Evolutionary conservation across 2,888 invertebrate genomes (phyloP).

Genomic region (Chrysolina haemoptera): DNA sequence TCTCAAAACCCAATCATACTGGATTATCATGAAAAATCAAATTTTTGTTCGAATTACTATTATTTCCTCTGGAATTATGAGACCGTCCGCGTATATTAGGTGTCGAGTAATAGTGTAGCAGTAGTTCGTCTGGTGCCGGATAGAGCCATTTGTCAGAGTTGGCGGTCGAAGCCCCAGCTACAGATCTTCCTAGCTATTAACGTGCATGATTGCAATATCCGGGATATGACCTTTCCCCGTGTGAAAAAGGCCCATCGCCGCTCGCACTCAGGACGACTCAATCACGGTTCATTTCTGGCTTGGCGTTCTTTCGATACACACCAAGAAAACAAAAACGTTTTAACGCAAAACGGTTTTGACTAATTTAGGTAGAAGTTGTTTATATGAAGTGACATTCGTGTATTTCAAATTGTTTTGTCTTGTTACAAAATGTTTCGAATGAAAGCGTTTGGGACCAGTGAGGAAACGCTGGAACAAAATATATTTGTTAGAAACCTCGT

Average conservation of each 20-base stretch:
- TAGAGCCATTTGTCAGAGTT: constrained; percentile 60
- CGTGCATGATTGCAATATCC: constrained; percentile 67
- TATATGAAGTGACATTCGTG: no score
- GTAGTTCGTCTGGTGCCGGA: constrained; percentile 52
- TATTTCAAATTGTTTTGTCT: no score
- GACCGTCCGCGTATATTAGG: constrained; percentile 5
- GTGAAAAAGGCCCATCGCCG: constrained; percentile 22
- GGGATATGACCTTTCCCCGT: constrained; percentile 62
- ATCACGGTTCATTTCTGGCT: constrained; percentile 24
- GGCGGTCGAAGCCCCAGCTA: constrained; percentile 58
- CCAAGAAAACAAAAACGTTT: no score
- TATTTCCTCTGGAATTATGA: not conserved
- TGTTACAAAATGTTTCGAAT: no score
- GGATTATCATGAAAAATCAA: no score
- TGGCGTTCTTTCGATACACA: constrained; percentile 5
- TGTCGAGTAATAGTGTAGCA: constrained; percentile 18
- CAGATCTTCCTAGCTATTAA: constrained; percentile 58
- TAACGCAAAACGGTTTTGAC: no score
- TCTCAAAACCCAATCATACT: no score
- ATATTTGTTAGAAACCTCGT: no score
- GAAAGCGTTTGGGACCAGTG: no score
- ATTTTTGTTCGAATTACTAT: no score
- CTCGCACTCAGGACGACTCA: constrained; percentile 18
- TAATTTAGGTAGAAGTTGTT: no score
- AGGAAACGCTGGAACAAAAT: no score